phyloP scores from a whole-genome alignment of 2,888 invertebrate genomes.

The Digitonthophagus gazella region DNA sequence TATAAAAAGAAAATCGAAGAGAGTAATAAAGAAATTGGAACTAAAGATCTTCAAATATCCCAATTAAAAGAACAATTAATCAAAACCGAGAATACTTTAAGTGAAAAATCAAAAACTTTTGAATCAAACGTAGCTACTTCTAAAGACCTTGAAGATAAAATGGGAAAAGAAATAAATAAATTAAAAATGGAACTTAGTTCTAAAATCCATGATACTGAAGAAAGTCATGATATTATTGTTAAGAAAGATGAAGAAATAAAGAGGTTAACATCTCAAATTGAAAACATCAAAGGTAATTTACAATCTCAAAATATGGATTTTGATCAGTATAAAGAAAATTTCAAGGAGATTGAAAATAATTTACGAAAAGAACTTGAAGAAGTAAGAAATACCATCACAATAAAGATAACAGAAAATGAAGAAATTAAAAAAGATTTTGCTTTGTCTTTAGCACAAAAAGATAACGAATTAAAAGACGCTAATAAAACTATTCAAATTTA shows the following conservation, averaged over 20 bases:
- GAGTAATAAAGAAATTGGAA: slow-evolving; percentile 25
- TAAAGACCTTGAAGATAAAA: slow-evolving; percentile 36
- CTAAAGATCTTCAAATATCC: slow-evolving; percentile 30
- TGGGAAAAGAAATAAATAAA: slow-evolving; percentile 43
- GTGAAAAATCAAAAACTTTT: slow-evolving; percentile 32
- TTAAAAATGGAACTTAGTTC: slow-evolving; percentile 53
- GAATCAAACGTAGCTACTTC: slow-evolving; percentile 25
- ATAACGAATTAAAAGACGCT: slow-evolving; percentile 41
- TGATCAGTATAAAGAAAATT: slow-evolving; percentile 44
- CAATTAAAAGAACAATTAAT: slow-evolving; percentile 27
- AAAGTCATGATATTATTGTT: slow-evolving; percentile 51
- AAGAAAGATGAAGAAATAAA: slow-evolving; percentile 39
- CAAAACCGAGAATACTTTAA: slow-evolving; percentile 32
- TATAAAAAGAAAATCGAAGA: slow-evolving; percentile 25
- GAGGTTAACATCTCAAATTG: slow-evolving; percentile 45
- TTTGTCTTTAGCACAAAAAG: slow-evolving; percentile 36
- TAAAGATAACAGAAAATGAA: slow-evolving; percentile 46
- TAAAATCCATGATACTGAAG: slow-evolving; percentile 58
- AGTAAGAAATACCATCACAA: slow-evolving; percentile 43
- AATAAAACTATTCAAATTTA: slow-evolving; percentile 33
- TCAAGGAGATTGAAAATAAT: slow-evolving; percentile 41
- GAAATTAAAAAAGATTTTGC: slow-evolving; percentile 45
- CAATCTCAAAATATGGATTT: slow-evolving; percentile 41
- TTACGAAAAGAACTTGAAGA: slow-evolving; percentile 46
- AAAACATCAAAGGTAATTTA: slow-evolving; percentile 45